Conservation (phyloP, 1,140 invertebrate genomes). For the Eufriesea mexicana region DNA sequence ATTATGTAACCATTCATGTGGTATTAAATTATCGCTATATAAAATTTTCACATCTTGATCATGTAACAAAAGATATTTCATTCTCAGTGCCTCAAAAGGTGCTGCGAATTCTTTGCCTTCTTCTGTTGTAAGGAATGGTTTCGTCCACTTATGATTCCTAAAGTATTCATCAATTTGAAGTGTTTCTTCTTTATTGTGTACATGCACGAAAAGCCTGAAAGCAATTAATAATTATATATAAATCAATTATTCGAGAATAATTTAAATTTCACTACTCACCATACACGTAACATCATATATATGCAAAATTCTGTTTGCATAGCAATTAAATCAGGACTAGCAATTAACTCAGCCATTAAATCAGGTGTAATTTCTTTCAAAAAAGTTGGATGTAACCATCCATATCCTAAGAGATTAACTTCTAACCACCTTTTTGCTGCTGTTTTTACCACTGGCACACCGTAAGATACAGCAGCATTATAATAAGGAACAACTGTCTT, state of each 20-base stretch:
- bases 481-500: constrained; percentile 88
- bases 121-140: constrained; percentile 84
- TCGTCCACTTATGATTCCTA: constrained; percentile 75
- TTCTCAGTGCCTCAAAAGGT: constrained; percentile 86
- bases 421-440: constrained; percentile 88
- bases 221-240: neutral
- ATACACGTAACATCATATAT: constrained; percentile 88
- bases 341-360: constrained; percentile 86
- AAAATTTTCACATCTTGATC: constrained; percentile 88
- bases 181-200: constrained; percentile 71
- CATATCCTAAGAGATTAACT: constrained; percentile 86
- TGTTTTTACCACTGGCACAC: constrained; percentile 85
- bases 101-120: constrained; percentile 84
- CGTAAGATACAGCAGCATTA: constrained; percentile 87
- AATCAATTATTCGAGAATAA: neutral
- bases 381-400: constrained; percentile 83
- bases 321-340: constrained; percentile 87
- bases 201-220: constrained; percentile 75
- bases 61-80: constrained; percentile 88
- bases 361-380: constrained; percentile 85
- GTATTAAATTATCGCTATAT: constrained; percentile 87
- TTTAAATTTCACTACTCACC: constrained; percentile 79
- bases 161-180: constrained; percentile 81
- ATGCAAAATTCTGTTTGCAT: constrained; percentile 92
- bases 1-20: constrained; percentile 86